A percentile compares a stretch with the other conserved stretches of the same genome.
Conservation (phyloP, 1,140 invertebrate species). For the Heliconius hermathena region DNA sequence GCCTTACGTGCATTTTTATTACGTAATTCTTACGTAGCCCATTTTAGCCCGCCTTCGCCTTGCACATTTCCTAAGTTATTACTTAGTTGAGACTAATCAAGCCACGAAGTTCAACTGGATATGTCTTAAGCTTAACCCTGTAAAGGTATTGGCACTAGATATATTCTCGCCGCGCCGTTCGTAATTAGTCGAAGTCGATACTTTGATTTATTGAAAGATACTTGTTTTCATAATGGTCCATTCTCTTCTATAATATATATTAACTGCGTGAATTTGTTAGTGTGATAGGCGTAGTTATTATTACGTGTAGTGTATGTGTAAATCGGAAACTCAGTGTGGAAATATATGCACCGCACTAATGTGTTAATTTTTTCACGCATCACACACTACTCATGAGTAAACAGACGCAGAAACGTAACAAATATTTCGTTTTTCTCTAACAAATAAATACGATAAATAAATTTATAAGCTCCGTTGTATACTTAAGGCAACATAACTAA, state of each 20-base stretch:
- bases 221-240: conserved; percentile 53
- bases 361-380: conserved; percentile 37
- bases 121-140: not conserved
- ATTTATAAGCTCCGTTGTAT: not conserved
- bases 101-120: not conserved
- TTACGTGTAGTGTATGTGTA: not conserved
- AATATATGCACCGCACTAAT: not conserved
- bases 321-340: not conserved
- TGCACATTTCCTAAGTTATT: not conserved
- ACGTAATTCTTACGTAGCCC: conserved; percentile 52
- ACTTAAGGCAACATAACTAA: not conserved
- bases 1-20: conserved; percentile 74
- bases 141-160: conserved; percentile 56
- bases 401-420: not conserved
- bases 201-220: conserved; percentile 38
- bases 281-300: not conserved
- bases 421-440: not conserved
- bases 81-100: not conserved
- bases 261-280: conserved; percentile 13
- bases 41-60: conserved; percentile 18
- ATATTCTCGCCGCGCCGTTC: conserved; percentile 42
- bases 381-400: conserved; percentile 29
- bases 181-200: conserved; percentile 54
- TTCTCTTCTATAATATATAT: conserved; percentile 53
- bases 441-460: not conserved